A percentile compares a stretch with the other conserved stretches of the same genome.
These are phyloP conservation scores for Poeciliopsis gracilis DNA, from an alignment of 2,797 vertebrate species.

Conservation along the genomic window DNA sequence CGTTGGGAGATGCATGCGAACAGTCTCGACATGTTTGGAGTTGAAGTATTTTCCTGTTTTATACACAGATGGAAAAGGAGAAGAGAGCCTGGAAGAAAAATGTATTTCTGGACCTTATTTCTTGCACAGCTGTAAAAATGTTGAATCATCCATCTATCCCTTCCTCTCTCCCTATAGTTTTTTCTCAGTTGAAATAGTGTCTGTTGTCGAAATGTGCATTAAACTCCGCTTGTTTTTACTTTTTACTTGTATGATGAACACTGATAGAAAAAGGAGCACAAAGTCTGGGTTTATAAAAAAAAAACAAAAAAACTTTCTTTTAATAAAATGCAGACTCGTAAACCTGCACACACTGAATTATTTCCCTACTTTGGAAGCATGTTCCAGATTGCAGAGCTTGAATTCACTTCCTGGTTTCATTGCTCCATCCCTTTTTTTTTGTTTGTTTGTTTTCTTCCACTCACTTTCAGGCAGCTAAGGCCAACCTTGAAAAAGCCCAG, in stretches of 20 bases:
- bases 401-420: not conserved
- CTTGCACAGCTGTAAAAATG: not conserved
- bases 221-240: not conserved
- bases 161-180: not conserved
- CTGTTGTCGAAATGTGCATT: not conserved
- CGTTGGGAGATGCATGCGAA: not conserved
- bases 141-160: not conserved
- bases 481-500: conserved; percentile 92
- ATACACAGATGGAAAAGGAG: not conserved
- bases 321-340: not conserved
- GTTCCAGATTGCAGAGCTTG: not conserved
- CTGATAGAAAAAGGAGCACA: not conserved
- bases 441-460: no score
- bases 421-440: not conserved
- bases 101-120: not conserved
- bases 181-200: no score
- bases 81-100: not conserved
- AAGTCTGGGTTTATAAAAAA: not conserved
- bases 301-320: not conserved
- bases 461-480: conserved; percentile 84
- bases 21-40: not conserved
- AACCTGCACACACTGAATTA: not conserved
- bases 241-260: not conserved
- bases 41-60: not conserved
- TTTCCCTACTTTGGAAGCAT: not conserved